A percentile compares a stretch with the other conserved stretches of the same genome.
These are phyloP conservation scores for Lerista edwardsae DNA, from an alignment of 2,797 vertebrate species.

Conservation along the genomic window DNA sequence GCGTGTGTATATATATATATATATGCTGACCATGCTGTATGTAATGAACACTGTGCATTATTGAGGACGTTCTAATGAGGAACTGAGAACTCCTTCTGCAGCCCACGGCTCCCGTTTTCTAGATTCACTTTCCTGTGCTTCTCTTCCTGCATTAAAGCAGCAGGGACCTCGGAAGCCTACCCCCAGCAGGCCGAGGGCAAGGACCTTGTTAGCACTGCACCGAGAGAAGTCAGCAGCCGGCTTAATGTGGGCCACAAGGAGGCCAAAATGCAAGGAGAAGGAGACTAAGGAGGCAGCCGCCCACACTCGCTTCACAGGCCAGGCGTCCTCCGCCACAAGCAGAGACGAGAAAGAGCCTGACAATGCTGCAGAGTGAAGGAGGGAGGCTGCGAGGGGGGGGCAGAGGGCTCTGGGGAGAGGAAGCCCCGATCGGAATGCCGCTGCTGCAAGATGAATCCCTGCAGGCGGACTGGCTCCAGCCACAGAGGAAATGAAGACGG, in stretches of 20 bases:
- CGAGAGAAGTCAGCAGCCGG: background rate
- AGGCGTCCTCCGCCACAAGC: background rate
- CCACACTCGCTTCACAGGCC: too few relatives aligned
- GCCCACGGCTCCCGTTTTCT: background rate
- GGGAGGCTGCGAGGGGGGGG: background rate
- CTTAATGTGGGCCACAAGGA: background rate
- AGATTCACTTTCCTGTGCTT: too few relatives aligned
- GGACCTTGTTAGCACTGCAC: background rate
- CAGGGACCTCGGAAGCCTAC: too few relatives aligned
- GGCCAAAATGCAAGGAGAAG: too few relatives aligned
- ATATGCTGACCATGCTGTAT: too few relatives aligned
- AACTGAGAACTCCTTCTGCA: background rate
- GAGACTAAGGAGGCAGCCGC: too few relatives aligned
- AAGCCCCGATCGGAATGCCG: background rate
- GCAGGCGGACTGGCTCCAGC: background rate
- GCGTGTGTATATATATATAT: too few relatives aligned
- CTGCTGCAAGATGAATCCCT: background rate
- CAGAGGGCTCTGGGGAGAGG: background rate
- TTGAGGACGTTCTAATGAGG: too few relatives aligned
- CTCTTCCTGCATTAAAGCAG: background rate
- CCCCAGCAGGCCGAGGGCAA: background rate
- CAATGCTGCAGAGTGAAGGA: too few relatives aligned
- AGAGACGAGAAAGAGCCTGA: background rate
- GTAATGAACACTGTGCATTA: too few relatives aligned
- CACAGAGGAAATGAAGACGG: slow-evolving; percentile 15